Evolutionary conservation across 2,888 invertebrate genomes (phyloP), one percentile per base, ranked within the genome.

Genomic region (Hirtodrosophila duncani): DNA sequence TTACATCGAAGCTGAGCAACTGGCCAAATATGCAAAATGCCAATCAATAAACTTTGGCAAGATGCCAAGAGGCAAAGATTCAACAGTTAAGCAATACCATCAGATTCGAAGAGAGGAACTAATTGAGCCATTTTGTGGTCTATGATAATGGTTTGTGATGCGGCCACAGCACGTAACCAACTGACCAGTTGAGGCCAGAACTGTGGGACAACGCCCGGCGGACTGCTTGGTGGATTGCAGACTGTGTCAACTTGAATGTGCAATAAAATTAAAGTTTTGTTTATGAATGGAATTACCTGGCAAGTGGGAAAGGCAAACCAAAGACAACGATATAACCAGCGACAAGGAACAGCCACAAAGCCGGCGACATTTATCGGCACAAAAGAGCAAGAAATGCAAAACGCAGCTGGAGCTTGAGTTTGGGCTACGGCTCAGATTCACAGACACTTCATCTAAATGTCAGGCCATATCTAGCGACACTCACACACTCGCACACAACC

Each of bases 361-460:
- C 46, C 34, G 51, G 45, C 78, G 63, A 67, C 59, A 70, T 62
- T 69, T 70, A 63, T 60, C 42, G 38, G 36, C 26, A 23, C 56
- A 43, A 61, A 43, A 56, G 42, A 50, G 45, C 39, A 29, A 26
- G 24, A 17, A 24, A 24, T 23, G 42, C 49, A 39, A 48, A 62
- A 58, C 74, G 59, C 80, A 66, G 68, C 79, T 63, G 69, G 74
- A 71, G 60, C 52, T 53, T 52, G 42, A 49, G 38, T n/a, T n/a
- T n/a, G 37, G 49, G 34, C 48, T 26, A 39, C 74, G 55, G 67
- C 81, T 78, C 70, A 65, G 74, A 74, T 71, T 81, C 75, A 57
- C 77, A 82, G 82, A 80, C 83, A 84, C 84, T 84, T 84, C 84
- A 84, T 84, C 82, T 84, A 83, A 84, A 84, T 84, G 84, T 83